Conservation (phyloP, 2,797 vertebrate species). For the Helicolenus hilgendorfi region DNA sequence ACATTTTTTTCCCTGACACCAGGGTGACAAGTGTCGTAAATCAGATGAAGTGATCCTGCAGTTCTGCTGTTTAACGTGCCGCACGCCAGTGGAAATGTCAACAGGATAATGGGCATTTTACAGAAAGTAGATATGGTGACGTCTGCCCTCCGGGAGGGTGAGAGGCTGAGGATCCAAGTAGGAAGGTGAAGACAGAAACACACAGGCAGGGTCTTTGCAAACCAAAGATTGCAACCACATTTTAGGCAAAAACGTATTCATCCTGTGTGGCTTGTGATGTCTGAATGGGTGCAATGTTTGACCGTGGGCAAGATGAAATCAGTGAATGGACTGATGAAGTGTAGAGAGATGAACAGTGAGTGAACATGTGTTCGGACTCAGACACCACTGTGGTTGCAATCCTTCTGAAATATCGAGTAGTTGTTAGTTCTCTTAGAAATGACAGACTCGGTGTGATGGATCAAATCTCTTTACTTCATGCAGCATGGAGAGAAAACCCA, state of each 20-base stretch:
- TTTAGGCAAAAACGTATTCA: not conserved
- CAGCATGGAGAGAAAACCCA: no score
- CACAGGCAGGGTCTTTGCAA: not conserved
- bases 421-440: no score
- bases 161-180: not conserved
- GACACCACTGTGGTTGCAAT: no score
- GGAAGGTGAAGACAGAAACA: not conserved
- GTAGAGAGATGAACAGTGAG: no score
- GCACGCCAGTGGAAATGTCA: constrained; percentile 11
- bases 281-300: not conserved
- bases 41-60: not conserved
- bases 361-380: no score
- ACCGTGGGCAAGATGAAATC: no score
- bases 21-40: constrained; percentile 1
- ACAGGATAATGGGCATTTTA: constrained; percentile 1
- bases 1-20: constrained; percentile 3
- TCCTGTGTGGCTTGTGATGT: not conserved
- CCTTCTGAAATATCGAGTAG: no score
- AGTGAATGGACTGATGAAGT: no score
- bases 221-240: not conserved
- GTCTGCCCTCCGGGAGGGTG: not conserved
- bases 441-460: no score
- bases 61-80: not conserved
- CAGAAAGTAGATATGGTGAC: not conserved
- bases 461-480: no score